A percentile compares a stretch with the other conserved stretches of the same genome.
These are phyloP conservation scores for Montipora sp. DNA, from an alignment of 64 coral and sea anemone species.

Conservation along the genomic window DNA sequence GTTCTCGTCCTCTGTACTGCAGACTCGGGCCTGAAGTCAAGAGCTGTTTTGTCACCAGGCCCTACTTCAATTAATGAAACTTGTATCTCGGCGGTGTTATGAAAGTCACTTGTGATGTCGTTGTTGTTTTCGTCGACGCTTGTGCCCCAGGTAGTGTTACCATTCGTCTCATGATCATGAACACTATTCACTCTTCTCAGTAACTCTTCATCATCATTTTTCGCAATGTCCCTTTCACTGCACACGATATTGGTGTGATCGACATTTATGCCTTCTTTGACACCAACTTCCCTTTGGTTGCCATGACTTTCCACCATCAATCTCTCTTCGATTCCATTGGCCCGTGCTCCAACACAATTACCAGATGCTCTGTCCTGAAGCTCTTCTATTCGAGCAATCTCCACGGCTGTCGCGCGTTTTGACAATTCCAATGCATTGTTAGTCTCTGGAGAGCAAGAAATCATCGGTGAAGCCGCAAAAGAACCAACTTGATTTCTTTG, in stretches of 20 bases:
- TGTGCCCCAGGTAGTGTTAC: too few relatives aligned
- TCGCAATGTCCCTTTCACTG: not conserved
- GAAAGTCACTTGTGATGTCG: not conserved
- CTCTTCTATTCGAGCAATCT: not conserved
- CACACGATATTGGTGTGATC: not conserved
- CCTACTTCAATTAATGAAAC: not conserved
- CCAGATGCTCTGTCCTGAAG: not conserved
- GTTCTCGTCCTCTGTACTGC: not conserved
- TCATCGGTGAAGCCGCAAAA: not conserved
- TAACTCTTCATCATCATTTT: not conserved
- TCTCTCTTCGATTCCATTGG: not conserved
- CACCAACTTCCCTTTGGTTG: not conserved
- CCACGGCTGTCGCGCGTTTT: constrained; percentile 8
- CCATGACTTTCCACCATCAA: not conserved
- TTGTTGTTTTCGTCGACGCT: constrained; percentile 12
- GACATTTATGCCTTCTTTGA: not conserved
- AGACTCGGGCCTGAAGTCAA: not conserved
- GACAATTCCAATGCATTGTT: not conserved
- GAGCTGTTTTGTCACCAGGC: not conserved
- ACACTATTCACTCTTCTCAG: not conserved
- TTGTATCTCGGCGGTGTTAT: not conserved
- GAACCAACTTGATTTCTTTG: not conserved
- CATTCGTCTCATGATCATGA: not conserved
- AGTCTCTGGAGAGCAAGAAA: not conserved
- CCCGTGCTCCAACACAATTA: not conserved